These are phyloP conservation scores for Perithous albicinctus DNA, from an alignment of 2,888 invertebrate species.

Conservation along the genomic window DNA sequence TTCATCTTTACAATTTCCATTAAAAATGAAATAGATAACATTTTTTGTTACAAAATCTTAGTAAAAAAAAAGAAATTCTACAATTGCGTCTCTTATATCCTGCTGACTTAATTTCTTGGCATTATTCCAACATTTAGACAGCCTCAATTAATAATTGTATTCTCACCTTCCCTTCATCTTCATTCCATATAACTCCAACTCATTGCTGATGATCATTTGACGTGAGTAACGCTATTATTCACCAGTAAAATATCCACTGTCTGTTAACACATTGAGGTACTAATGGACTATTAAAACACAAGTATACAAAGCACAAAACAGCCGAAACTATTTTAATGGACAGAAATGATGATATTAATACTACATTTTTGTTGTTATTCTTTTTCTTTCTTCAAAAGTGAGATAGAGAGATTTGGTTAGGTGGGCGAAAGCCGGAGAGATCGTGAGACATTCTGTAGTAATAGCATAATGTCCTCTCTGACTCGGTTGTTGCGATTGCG, in stretches of 20 bases:
- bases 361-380: constrained; percentile 1
- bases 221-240: constrained; percentile 44
- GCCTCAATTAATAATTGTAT: not conserved
- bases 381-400: constrained; percentile 8
- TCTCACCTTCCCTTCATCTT: constrained; percentile 5
- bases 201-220: constrained; percentile 45
- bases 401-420: not conserved
- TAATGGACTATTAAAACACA: constrained; percentile 15
- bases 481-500: constrained; percentile 35
- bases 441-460: constrained; percentile 28
- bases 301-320: not conserved
- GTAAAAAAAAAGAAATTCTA: no score
- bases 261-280: not conserved
- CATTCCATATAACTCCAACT: not conserved
- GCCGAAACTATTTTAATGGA: not conserved
- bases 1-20: no score
- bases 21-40: no score
- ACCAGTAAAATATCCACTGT: constrained; percentile 9
- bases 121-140: no score
- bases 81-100: no score
- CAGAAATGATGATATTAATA: constrained; percentile 4
- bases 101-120: no score
- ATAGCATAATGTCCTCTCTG: not conserved
- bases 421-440: constrained; percentile 5
- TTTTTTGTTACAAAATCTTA: no score